These are phyloP conservation scores for Phrixothrix hirtus DNA, from an alignment of 2,888 invertebrate species.

Conservation along the genomic window DNA sequence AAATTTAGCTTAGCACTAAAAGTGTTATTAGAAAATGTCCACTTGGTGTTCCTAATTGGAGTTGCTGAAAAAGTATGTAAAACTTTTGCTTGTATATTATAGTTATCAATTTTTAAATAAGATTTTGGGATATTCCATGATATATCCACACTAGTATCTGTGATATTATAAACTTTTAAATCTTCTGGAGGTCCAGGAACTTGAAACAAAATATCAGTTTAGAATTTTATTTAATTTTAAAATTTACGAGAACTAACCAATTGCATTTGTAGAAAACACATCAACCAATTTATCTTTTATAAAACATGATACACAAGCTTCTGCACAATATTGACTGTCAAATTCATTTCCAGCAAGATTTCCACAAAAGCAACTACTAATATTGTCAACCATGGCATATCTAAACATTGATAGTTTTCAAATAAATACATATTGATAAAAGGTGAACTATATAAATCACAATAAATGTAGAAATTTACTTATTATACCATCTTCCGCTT, in stretches of 20 bases:
- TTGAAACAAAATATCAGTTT: too few relatives aligned
- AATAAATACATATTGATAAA: neutral
- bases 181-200: constrained; percentile 73
- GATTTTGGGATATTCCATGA: constrained; percentile 64
- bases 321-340: constrained; percentile 36
- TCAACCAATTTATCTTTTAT: constrained; percentile 37
- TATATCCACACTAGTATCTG: constrained; percentile 66
- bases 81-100: constrained; percentile 61
- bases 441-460: too few relatives aligned
- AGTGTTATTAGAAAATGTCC: constrained; percentile 64
- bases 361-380: constrained; percentile 43
- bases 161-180: constrained; percentile 62
- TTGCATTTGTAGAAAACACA: constrained; percentile 46
- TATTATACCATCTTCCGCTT: too few relatives aligned
- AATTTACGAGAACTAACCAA: constrained; percentile 34
- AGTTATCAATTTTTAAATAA: constrained; percentile 60
- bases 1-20: constrained; percentile 64
- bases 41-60: constrained; percentile 59
- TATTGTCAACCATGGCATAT: constrained; percentile 41
- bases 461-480: too few relatives aligned
- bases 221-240: neutral
- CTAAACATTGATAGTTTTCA: constrained; percentile 31
- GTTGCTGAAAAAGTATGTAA: constrained; percentile 63
- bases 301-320: constrained; percentile 38
- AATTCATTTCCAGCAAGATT: constrained; percentile 47